Evolutionary conservation across 2,113 vertebrate species (phyloP).

Genomic region (Eulacestoma nigropectus): DNA sequence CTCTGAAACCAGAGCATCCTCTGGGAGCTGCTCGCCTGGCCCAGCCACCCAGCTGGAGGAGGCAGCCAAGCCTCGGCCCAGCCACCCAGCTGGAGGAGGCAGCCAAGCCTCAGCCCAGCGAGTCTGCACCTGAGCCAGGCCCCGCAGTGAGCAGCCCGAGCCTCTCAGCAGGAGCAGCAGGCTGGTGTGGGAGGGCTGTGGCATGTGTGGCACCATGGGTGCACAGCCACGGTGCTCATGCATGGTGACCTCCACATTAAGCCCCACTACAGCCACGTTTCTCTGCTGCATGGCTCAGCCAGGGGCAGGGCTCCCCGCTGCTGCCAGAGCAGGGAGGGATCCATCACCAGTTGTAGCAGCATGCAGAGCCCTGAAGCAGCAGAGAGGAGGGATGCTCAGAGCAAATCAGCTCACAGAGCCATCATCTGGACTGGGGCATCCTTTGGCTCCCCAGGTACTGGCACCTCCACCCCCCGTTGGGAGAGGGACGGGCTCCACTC

Average conservation of each 20-base stretch:
- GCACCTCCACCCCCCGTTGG: neutral
- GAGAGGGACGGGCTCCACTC: accelerated
- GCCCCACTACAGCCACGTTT: accelerated
- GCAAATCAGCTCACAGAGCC: neutral
- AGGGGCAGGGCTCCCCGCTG: neutral
- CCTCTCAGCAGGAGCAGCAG: neutral
- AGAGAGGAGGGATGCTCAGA: neutral
- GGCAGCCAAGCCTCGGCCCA: neutral
- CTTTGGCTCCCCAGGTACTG: neutral
- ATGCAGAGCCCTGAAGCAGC: neutral
- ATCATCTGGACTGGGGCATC: neutral
- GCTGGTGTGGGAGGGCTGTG: neutral
- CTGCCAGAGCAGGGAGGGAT: neutral
- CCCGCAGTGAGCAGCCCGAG: accelerated
- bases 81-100: neutral
- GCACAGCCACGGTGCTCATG: too few species aligned
- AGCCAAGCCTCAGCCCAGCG: neutral
- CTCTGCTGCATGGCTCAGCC: neutral
- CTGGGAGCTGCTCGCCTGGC: neutral
- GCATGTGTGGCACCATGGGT: accelerated
- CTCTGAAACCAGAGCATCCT: constrained; percentile 11
- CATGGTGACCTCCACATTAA: accelerated
- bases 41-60: neutral
- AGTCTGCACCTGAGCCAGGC: neutral
- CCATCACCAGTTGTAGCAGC: neutral